phyloP scores from a whole-genome alignment of 1,140 invertebrate genomes.

The Macrotrachela quadricornifera region DNA sequence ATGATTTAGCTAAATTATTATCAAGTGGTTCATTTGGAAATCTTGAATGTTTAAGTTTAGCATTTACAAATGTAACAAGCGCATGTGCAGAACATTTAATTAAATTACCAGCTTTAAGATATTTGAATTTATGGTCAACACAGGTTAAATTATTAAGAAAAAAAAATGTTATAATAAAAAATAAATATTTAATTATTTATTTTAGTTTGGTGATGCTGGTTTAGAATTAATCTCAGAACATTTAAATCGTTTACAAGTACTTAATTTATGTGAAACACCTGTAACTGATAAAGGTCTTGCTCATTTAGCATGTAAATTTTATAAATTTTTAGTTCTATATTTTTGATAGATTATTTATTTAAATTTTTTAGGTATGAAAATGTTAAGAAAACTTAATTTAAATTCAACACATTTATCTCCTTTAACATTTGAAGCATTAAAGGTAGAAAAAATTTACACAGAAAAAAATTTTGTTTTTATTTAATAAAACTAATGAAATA shows the following conservation, averaged over 20 bases:
- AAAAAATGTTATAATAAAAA: not conserved
- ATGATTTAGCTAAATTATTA: conserved; percentile 51
- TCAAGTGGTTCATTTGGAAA: conserved; percentile 56
- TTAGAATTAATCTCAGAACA: conserved; percentile 60
- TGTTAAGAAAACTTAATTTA: conserved; percentile 52
- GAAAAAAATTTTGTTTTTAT: too few relatives aligned
- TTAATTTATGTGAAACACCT: conserved; percentile 66
- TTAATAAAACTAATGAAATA: too few relatives aligned
- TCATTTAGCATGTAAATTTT: conserved; percentile 44
- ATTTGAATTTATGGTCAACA: conserved; percentile 72
- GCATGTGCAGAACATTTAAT: conserved; percentile 61
- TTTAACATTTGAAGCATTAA: conserved; percentile 51
- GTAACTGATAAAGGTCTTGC: conserved; percentile 61
- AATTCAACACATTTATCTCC: conserved; percentile 62
- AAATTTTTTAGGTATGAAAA: conserved; percentile 47
- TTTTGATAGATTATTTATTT: conserved; percentile 2
- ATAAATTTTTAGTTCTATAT: not conserved
- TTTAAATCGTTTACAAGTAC: conserved; percentile 53
- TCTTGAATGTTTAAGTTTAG: conserved; percentile 56
- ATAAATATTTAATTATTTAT: conserved; percentile 5
- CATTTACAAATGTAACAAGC: conserved; percentile 64
- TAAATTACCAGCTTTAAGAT: conserved; percentile 54
- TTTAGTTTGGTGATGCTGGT: conserved; percentile 57
- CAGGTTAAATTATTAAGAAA: conserved; percentile 35
- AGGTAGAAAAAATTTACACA: conserved; percentile 22